A percentile compares a stretch with the other conserved stretches of the same genome.
Conservation (phyloP, 1,140 invertebrate species). For the Halictus rubicundus region DNA sequence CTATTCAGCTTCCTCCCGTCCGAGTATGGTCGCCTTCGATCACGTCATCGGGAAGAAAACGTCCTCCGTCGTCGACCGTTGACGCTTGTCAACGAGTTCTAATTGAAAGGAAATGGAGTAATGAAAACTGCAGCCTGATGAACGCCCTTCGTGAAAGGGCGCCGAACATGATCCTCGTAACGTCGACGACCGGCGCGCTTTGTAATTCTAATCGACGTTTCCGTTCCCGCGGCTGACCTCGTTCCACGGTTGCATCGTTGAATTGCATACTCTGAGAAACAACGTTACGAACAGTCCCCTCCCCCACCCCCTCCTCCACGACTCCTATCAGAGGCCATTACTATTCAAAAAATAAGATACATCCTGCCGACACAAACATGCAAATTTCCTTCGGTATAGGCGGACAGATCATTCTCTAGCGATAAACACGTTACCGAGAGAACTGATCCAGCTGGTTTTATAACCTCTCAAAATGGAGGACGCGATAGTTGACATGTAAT, state of each 20-base stretch:
- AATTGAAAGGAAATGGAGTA: slow-evolving; percentile 55
- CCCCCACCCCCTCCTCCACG: not conserved
- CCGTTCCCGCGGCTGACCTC: slow-evolving; percentile 19
- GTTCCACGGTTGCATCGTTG: slow-evolving; percentile 1
- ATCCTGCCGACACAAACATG: not conserved
- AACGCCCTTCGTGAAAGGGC: slow-evolving; percentile 25
- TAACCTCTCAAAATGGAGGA: too few species aligned
- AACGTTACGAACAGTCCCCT: not conserved
- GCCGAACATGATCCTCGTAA: slow-evolving; percentile 13
- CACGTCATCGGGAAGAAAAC: slow-evolving; percentile 36
- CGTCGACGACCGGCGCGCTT: slow-evolving; percentile 12
- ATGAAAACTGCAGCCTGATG: slow-evolving; percentile 20
- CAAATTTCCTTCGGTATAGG: not conserved
- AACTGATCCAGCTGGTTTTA: too few species aligned
- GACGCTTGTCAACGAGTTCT: slow-evolving; percentile 44
- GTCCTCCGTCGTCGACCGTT: not conserved
- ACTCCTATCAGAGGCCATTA: not conserved
- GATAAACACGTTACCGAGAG: too few species aligned
- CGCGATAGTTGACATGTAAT: too few species aligned
- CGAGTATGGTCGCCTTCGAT: not conserved
- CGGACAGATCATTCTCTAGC: too few species aligned
- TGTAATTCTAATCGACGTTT: slow-evolving; percentile 43
- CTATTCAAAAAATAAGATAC: not conserved
- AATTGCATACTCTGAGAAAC: not conserved
- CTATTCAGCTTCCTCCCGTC: not conserved